These are phyloP conservation scores for Apodemia mormo DNA, from an alignment of 2,888 invertebrate species.

Conservation along the genomic window DNA sequence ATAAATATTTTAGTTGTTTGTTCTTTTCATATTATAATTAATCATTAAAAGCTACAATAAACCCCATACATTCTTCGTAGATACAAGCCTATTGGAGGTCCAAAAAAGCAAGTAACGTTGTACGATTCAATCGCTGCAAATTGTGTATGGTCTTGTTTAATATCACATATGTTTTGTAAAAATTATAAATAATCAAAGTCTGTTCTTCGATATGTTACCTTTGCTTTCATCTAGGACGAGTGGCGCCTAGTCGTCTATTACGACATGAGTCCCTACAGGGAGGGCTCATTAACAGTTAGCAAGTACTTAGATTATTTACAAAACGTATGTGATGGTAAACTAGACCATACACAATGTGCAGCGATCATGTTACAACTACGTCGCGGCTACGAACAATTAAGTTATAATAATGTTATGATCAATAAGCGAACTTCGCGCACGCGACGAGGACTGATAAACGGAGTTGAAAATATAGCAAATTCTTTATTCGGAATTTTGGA, in stretches of 20 bases:
- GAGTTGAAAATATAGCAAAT: conserved; percentile 29
- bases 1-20: too few relatives aligned
- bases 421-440: neutral
- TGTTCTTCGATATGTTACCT: too few relatives aligned
- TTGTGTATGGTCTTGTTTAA: too few relatives aligned
- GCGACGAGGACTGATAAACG: conserved; percentile 25
- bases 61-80: too few relatives aligned
- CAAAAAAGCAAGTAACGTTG: too few relatives aligned
- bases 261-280: conserved; percentile 25
- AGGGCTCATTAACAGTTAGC: conserved; percentile 20
- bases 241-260: conserved; percentile 26
- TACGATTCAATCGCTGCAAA: too few relatives aligned
- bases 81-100: too few relatives aligned
- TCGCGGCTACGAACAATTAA: conserved; percentile 21
- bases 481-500: conserved; percentile 35
- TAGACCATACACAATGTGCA: conserved; percentile 17
- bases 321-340: conserved; percentile 18
- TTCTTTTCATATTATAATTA: too few relatives aligned
- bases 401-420: conserved; percentile 26
- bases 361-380: conserved; percentile 12
- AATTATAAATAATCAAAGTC: too few relatives aligned
- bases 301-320: conserved; percentile 26
- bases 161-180: too few relatives aligned
- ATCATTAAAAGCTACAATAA: too few relatives aligned
- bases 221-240: too few relatives aligned